Base-by-base conservation (phyloP, 2,113 vertebrate species). In the Macrotus californicus region DNA sequence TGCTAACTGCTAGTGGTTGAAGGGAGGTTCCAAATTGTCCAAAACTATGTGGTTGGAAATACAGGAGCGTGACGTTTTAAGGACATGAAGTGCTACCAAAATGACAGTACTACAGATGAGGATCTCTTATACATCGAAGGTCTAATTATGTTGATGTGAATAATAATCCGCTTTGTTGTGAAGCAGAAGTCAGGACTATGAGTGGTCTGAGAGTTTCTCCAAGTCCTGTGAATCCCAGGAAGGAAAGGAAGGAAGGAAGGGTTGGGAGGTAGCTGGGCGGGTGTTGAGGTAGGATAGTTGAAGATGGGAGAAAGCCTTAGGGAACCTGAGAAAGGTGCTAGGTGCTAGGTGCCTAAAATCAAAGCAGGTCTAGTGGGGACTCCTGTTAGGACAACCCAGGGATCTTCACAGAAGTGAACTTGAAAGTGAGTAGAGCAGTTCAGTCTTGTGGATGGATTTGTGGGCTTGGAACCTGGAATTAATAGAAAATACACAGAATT, bases 21-120 rank as follows among this genome's bases (percentile, higher is more conserved):
- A 22, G 7, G 36, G 43, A 91, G 16, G 24, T 21, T 77, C 70
- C 24, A 82, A 34, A 43, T 31, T 86, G 16, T 84, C 80, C 13
- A 82, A 81, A 84, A 91, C 61, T n/a, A 72, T 31, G 3, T 77
- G n/a, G 36, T 79, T 92, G 61, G 77, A 93, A 94, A 43, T 88
- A 77, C 50, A 70, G 18, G 48, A 69, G 6, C 79, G n/a, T 48
- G 14, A 16, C 66, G 89, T 93, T 92, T 76, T 79, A 85, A 81
- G 64, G 70, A 64, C 75, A 16, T 91, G 64, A 79, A 16, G 54
- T 81, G 36, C 31, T 89, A 73, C n/a, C 84, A 26, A 80, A 92
- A 31, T 92, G 52, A 26, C 7, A 26, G 14, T 56, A 82, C 52
- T 82, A 56, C 14, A 77, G 26, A 76, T 56, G 67, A 80, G 11